phyloP scores from a whole-genome alignment of 2,888 invertebrate species.

The Acholoe squamosa region DNA sequence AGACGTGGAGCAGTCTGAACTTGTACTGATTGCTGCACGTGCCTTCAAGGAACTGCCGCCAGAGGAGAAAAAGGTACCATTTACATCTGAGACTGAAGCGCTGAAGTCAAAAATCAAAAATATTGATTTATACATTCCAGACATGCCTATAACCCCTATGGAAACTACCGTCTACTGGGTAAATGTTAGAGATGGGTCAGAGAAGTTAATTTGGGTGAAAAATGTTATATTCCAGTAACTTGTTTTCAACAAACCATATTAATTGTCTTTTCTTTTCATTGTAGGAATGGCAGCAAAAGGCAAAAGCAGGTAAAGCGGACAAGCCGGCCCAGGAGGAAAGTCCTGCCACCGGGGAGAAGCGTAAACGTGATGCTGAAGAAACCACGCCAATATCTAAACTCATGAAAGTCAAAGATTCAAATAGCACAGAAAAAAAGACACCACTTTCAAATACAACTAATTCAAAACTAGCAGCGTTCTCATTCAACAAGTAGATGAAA shows the following conservation, averaged over 20 bases:
- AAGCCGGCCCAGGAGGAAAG: not conserved
- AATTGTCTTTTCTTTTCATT: not conserved
- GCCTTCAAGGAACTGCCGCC: constrained; percentile 75
- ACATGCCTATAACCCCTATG: too few relatives aligned
- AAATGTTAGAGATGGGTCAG: too few relatives aligned
- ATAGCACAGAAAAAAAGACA: constrained; percentile 4
- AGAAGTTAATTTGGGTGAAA: too few relatives aligned
- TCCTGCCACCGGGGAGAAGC: not conserved
- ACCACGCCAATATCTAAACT: not conserved
- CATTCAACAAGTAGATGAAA: constrained; percentile 1
- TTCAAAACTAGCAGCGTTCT: not conserved
- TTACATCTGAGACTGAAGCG: too few relatives aligned
- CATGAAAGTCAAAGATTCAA: not conserved
- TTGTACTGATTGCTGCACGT: constrained; percentile 75
- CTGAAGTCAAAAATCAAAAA: too few relatives aligned
- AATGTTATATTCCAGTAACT: too few relatives aligned
- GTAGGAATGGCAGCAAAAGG: constrained; percentile 36
- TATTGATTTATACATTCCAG: too few relatives aligned
- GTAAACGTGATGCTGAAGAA: not conserved
- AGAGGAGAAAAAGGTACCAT: constrained; percentile 77
- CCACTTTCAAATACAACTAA: constrained; percentile 36
- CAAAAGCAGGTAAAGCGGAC: not conserved
- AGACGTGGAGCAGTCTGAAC: constrained; percentile 76
- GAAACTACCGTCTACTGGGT: too few relatives aligned
- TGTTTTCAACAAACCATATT: too few relatives aligned